Evolutionary conservation across 2,797 vertebrate species (phyloP), one percentile per base, ranked within the genome.

Genomic region (Notoglanidium macrostoma): DNA sequence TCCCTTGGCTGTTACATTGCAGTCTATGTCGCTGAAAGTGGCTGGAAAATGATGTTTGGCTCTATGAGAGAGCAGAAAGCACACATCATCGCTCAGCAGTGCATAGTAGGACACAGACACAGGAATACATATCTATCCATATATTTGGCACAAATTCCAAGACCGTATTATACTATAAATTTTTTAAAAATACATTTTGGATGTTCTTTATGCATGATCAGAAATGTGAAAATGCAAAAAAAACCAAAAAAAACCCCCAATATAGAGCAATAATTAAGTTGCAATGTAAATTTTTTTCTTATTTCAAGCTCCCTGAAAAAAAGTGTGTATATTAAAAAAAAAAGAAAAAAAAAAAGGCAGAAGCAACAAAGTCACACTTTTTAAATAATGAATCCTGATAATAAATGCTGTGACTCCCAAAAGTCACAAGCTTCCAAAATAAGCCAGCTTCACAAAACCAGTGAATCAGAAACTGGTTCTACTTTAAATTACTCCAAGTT

Each of bases 1-100:
- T 77, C 87, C 84, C 84, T 49, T 73, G 82, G 49, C 82, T 54
- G 21, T 80, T 74, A 80, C 78, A 44, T 9, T 68, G 35, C 40
- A 65, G 46, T 67, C 44, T 55, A 1, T 83, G 54, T 49, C 2
- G 9, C 15, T 44, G 40, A 67, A 68, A 51, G 29, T 70, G 12
- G 35, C 32, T 57, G 49, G 14, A 46, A 32, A 70, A 9, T 57
- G 61, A 57, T 84, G 17, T 85, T 67, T 6, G 5, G 1, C 19
- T 63, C 10, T 65, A 1, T 40, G 49, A 57, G 4, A 35, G 49
- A 80, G 14, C 19, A 78, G 19, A 85, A 78, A 77, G 49, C 14
- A 19, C 15, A 55, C 3, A 32, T 40, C 21, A 68, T 9, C 3
- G 12, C 29, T 15, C 26, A 79, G 74, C 46, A 79, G 21, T 14